phyloP scores from a whole-genome alignment of 2,888 invertebrate genomes.

The Eupeodes latifasciatus region DNA sequence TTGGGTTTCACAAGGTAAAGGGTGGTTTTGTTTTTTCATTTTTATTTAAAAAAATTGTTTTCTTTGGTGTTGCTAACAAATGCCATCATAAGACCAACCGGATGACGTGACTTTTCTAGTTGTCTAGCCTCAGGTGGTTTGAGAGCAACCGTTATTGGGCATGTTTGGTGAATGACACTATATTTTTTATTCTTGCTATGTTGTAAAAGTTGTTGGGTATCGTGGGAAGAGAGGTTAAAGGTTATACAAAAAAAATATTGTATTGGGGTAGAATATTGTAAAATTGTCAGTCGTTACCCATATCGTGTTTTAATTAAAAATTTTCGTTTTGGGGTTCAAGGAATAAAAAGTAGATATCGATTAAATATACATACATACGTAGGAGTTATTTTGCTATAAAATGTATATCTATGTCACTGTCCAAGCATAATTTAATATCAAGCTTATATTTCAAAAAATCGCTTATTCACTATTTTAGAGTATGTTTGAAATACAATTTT shows the following conservation, averaged over 20 bases:
- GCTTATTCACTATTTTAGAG: no score
- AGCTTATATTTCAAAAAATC: no score
- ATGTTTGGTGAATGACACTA: neutral
- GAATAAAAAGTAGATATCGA: neutral
- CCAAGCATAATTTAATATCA: no score
- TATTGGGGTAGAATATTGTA: neutral
- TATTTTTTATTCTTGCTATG: neutral
- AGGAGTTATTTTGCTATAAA: no score
- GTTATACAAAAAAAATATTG: neutral
- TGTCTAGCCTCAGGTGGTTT: conserved; percentile 62
- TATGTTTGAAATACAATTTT: no score
- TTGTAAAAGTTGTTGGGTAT: neutral
- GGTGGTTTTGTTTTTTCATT: conserved; percentile 11
- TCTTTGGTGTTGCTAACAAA: conserved; percentile 52
- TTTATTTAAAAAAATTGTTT: conserved; percentile 26
- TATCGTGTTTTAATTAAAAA: conserved; percentile 26
- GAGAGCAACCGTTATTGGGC: neutral
- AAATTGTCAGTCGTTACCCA: neutral
- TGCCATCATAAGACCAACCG: conserved; percentile 33
- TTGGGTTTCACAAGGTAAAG: conserved; percentile 23
- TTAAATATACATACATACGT: neutral
- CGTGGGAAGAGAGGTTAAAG: neutral
- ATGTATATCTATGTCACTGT: no score
- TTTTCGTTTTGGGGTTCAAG: neutral
- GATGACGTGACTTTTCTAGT: conserved; percentile 64